Evolutionary conservation across 2,888 invertebrate genomes (phyloP), one percentile per base, ranked within the genome.

Genomic region (Eurytoma californica): DNA sequence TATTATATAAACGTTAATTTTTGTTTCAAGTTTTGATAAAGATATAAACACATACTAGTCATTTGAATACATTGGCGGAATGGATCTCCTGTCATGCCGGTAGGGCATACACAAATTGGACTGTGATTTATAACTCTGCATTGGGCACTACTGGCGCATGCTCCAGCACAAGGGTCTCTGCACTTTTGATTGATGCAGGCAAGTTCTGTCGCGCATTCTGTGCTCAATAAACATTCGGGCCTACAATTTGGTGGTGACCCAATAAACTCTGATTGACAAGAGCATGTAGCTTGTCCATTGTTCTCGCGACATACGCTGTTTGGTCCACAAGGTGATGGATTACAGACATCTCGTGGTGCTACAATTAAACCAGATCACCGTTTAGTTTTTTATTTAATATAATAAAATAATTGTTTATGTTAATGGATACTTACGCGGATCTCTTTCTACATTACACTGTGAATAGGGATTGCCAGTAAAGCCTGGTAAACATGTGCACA

Each of bases 401-500:
- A 55, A 24, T 53, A 93, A 92, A 92, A 93, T 89, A 97, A 97
- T 87, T 94, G 93, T 24, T 93, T 91, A 84, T 92, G 86, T 90
- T 92, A 76, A 39, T 60, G 16, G 16, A 51, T 57, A 77, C 79
- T 57, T 63, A 81, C 81, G 61, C 28, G 72, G 57, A n/a, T 69
- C 39, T 51, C 7, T 61, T 3, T 55, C 51, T 5, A 77, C 18
- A 14, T 20, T 65, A 39, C 93, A 93, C 77, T 90, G 91, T 80
- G 88, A 87, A 84, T 94, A 94, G 4, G 95, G 94, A 91, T 95
- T 93, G 30, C 95, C 95, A 18, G 92, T 93, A 84, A 92, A 93
- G 72, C 92, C 92, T 24, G 90, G 85, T n/a, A 91, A 91, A 86
- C 96, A 96, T 79, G 93, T 93, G 89, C 96, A 97, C 84, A 95